These are phyloP conservation scores for Drosophila truncata DNA, from an alignment of 1,140 invertebrate species.

Conservation along the genomic window DNA sequence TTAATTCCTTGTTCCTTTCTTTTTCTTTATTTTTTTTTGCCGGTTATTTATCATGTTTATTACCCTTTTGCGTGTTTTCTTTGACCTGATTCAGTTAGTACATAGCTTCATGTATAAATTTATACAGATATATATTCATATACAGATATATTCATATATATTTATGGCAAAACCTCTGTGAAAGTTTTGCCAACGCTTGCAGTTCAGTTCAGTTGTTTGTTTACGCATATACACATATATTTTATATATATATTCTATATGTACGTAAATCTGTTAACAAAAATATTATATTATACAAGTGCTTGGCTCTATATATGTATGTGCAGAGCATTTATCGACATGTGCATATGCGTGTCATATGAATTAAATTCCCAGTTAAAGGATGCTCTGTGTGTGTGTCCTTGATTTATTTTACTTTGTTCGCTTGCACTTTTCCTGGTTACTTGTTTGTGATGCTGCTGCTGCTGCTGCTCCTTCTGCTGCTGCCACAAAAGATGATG, in stretches of 20 bases:
- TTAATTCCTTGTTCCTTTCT: slow-evolving; percentile 31
- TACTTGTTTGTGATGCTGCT: neutral
- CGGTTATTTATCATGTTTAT: slow-evolving; percentile 52
- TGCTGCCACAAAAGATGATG: slow-evolving; percentile 9
- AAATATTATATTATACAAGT: slow-evolving; percentile 47
- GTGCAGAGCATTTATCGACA: slow-evolving; percentile 34
- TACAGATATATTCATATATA: neutral
- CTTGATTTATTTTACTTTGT: slow-evolving; percentile 37
- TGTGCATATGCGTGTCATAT: slow-evolving; percentile 28
- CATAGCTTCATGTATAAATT: slow-evolving; percentile 11
- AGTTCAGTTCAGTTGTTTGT: slow-evolving; percentile 33
- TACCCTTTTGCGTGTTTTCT: slow-evolving; percentile 52
- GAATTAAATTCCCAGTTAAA: slow-evolving; percentile 46
- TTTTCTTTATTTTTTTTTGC: slow-evolving; percentile 1
- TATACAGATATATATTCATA: neutral
- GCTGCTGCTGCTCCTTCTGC: no score
- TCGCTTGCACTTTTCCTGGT: neutral
- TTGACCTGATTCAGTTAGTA: slow-evolving; percentile 44
- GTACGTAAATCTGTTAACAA: slow-evolving; percentile 16
- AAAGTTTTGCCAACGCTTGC: slow-evolving; percentile 45
- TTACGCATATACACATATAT: slow-evolving; percentile 3
- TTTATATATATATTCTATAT: neutral
- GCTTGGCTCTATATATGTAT: slow-evolving; percentile 29
- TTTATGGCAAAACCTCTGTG: slow-evolving; percentile 36
- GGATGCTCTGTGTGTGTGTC: slow-evolving; percentile 1